Conservation (phyloP, 2,113 vertebrate genomes). For the Catagonus wagneri region DNA sequence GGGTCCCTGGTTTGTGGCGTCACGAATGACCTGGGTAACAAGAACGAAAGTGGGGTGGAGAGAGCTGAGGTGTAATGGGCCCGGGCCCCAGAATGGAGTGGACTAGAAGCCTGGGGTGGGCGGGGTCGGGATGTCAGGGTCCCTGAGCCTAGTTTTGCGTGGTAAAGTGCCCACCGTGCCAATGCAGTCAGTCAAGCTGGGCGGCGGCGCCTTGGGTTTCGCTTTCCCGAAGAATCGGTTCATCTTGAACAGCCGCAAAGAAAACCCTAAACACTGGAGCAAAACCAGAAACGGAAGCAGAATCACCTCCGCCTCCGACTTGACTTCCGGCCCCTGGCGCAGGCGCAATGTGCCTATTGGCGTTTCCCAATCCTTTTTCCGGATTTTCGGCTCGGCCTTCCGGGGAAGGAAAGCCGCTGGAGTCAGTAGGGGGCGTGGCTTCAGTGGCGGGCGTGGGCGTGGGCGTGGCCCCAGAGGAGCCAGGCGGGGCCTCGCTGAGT, state of each 20-base stretch:
- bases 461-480: not conserved
- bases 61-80: not conserved
- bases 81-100: not conserved
- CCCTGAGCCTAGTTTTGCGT: not conserved
- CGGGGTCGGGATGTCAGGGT: not conserved
- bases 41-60: not conserved
- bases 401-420: not conserved
- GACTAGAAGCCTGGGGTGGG: not conserved
- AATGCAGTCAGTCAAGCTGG: conserved; percentile 98
- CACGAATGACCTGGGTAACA: conserved; percentile 27
- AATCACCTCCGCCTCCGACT: not conserved
- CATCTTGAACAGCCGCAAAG: conserved; percentile 86
- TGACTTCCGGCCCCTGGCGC: conserved; percentile 75
- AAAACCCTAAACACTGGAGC: conserved; percentile 58
- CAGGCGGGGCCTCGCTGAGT: not conserved
- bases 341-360: conserved; percentile 39
- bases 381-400: conserved; percentile 54
- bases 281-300: conserved; percentile 77
- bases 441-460: accelerated
- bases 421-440: conserved; percentile 28
- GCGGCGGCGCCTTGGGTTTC: conserved; percentile 94
- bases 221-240: conserved; percentile 96
- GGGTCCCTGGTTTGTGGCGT: conserved; percentile 8
- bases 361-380: conserved; percentile 42
- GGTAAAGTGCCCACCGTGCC: conserved; percentile 88